A percentile compares a stretch with the other conserved stretches of the same genome.
Conservation (phyloP, 92 coral and sea anemone genomes). For the Anthopleura xanthogrammica region DNA sequence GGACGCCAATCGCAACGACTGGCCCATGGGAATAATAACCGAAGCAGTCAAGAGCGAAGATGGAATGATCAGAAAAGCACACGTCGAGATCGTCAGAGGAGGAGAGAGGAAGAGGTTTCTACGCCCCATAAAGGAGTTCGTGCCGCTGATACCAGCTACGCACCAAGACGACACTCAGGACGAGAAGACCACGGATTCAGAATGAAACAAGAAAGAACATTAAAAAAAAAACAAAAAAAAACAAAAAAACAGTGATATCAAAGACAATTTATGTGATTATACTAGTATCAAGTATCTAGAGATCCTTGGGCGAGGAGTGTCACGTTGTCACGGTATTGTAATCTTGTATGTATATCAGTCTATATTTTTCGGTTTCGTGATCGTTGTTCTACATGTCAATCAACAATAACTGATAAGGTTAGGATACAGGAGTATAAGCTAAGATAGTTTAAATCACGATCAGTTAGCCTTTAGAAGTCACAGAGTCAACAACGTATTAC, state of each 20-base stretch:
- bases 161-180: too few relatives aligned
- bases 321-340: conserved; percentile 2
- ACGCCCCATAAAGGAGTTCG: not conserved
- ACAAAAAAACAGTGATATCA: not conserved
- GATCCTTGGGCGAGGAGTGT: conserved; percentile 3
- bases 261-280: not conserved
- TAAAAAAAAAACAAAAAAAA: not conserved
- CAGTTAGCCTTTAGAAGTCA: too few relatives aligned
- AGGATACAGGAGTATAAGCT: too few relatives aligned
- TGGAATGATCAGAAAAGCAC: conserved; percentile 1
- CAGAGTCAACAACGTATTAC: too few relatives aligned
- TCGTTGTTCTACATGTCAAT: too few relatives aligned
- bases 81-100: conserved; percentile 2
- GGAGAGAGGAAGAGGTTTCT: conserved; percentile 1
- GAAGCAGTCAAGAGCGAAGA: conserved; percentile 3
- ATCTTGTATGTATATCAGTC: too few relatives aligned
- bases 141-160: too few relatives aligned
- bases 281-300: not conserved
- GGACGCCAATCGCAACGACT: conserved; percentile 2
- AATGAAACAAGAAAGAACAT: not conserved
- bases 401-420: too few relatives aligned
- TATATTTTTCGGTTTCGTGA: too few relatives aligned
- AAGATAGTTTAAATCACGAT: too few relatives aligned
- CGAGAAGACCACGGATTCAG: too few relatives aligned
- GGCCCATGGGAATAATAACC: not conserved